These are phyloP conservation scores for Zoanthus sociatus DNA, from an alignment of 92 coral and sea anemone species.

Conservation along the genomic window DNA sequence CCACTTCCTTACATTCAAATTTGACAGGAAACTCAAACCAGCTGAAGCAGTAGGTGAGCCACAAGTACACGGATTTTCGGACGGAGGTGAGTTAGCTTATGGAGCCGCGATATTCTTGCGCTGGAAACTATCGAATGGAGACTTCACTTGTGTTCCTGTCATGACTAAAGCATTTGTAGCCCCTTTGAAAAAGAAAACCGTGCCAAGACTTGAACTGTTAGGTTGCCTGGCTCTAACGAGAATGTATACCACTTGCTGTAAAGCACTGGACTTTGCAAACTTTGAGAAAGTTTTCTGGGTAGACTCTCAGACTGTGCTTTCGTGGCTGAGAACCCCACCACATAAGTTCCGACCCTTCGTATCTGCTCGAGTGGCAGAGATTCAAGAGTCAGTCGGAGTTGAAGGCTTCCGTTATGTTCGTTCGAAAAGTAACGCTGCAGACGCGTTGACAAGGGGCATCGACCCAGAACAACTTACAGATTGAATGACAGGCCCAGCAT, in stretches of 20 bases:
- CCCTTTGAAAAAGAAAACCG: conserved; percentile 69
- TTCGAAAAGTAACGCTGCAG: conserved; percentile 36
- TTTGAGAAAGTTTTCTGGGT: conserved; percentile 68
- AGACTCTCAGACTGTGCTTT: conserved; percentile 68
- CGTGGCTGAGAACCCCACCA: conserved; percentile 69
- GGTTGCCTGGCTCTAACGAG: conserved; percentile 63
- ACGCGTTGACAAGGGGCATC: conserved; percentile 41
- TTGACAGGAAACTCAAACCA: conserved; percentile 73
- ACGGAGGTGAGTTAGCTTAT: conserved; percentile 74
- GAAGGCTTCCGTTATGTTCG: conserved; percentile 36
- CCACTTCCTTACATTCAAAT: conserved; percentile 51
- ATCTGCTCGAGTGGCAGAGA: conserved; percentile 72
- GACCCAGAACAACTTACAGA: conserved; percentile 32
- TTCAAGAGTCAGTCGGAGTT: conserved; percentile 52
- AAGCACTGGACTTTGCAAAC: conserved; percentile 59
- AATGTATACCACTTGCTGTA: conserved; percentile 55
- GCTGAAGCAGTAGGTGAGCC: conserved; percentile 64
- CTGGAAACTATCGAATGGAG: conserved; percentile 68
- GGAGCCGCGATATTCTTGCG: conserved; percentile 68
- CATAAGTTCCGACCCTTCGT: conserved; percentile 69
- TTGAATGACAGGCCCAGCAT: conserved; percentile 43
- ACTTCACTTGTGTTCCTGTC: conserved; percentile 60
- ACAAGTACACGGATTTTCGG: conserved; percentile 66
- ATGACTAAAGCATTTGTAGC: conserved; percentile 68
- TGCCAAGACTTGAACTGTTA: conserved; percentile 70